Evolutionary conservation across 2,797 vertebrate species (phyloP), one percentile per base, ranked within the genome.

Genomic region (Helostoma temminkii): DNA sequence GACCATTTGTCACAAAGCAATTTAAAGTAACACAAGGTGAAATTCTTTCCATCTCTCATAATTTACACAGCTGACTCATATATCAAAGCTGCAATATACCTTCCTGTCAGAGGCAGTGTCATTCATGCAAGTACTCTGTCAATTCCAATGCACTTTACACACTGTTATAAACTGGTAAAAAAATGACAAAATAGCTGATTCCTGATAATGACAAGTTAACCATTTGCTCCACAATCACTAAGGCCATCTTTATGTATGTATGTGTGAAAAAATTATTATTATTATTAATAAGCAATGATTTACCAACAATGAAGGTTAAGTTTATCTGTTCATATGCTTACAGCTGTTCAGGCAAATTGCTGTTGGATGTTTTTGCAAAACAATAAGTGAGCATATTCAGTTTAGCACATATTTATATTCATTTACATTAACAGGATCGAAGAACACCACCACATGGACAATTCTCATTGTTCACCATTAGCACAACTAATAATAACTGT

Each of bases 291-390:
- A 74, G 15, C 68, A 49, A 80, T 71, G 46, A 60, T 5, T 56
- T 55, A 22, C 12, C 30, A 21, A 16, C 68, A 69, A 72, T 63
- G 52, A 39, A 9, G 11, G 25, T 64, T 78, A 50, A 61, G 3
- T 74, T 70, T n/a, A n/a, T n/a, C n/a, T 70, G 62, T 45, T 37
- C 52, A 68, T 58, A 26, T 32, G n/a, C 42, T 77, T 45, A 21
- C 71, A 60, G 49, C 60, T 70, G 66, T 74, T 74, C 9, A 22
- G 62, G n/a, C 50, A 66, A 75, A 82, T 76, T 74, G 32, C 37
- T 22, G 24, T 65, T 56, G 73, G 62, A 69, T 47, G 32, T 64
- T 48, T 74, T 54, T 64, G 56, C 45, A 43, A 58, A 12, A 39
- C 46, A 74, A 78, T 74, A 5, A 60, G 59, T 10, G n/a, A 21